These are phyloP conservation scores for Drosophila serrata DNA, from an alignment of 1,140 invertebrate genomes.

Conservation along the genomic window DNA sequence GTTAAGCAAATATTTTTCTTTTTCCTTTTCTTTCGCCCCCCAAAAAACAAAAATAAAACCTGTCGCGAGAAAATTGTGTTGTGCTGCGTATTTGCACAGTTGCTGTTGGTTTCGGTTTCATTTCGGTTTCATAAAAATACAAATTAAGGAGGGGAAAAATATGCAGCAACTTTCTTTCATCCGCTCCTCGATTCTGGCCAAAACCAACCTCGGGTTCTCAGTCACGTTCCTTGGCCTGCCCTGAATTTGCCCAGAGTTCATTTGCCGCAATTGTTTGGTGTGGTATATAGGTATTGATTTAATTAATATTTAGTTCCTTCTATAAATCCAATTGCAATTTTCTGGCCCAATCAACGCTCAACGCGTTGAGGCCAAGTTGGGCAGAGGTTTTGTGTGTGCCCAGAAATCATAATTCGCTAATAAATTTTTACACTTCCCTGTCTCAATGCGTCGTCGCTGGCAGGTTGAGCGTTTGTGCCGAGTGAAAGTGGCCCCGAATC, in stretches of 20 bases:
- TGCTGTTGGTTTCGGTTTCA: slow-evolving; percentile 73
- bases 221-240: slow-evolving; percentile 75
- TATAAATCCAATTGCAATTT: background rate
- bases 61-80: slow-evolving; percentile 72
- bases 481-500: slow-evolving; percentile 68
- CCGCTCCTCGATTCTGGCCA: slow-evolving; percentile 69
- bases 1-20: slow-evolving; percentile 75
- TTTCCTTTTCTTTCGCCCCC: slow-evolving; percentile 10
- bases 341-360: slow-evolving; percentile 20
- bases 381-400: slow-evolving; percentile 39
- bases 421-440: slow-evolving; percentile 80
- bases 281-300: background rate
- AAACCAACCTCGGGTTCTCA: slow-evolving; percentile 38
- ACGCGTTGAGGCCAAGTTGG: slow-evolving; percentile 33
- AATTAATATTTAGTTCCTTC: background rate
- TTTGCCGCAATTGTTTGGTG: slow-evolving; percentile 42
- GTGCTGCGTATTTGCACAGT: slow-evolving; percentile 40
- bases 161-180: slow-evolving; percentile 69
- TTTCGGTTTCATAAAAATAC: background rate
- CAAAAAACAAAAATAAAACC: slow-evolving; percentile 52
- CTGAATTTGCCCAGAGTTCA: slow-evolving; percentile 67
- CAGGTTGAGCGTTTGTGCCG: slow-evolving; percentile 37
- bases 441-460: too few species aligned
- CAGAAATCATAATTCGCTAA: slow-evolving; percentile 81
- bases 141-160: slow-evolving; percentile 3